Evolutionary conservation across 37 sponge, comb jelly and placozoan species (phyloP).

Genomic region (Crambe crambe): DNA sequence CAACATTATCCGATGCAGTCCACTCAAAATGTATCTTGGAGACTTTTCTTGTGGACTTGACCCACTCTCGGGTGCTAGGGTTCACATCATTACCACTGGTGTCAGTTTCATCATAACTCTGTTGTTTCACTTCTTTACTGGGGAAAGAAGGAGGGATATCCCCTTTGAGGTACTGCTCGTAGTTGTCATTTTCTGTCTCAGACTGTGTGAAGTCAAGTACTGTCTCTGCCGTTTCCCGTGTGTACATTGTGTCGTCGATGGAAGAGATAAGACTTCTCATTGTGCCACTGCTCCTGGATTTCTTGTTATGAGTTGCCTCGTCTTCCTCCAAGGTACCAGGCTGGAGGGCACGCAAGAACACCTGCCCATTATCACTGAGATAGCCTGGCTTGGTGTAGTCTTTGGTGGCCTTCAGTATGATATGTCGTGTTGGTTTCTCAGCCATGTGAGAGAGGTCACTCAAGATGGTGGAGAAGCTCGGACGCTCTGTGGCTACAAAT

Average conservation of each 20-base stretch:
- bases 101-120: neutral
- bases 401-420: conserved; percentile 32
- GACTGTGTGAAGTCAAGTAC: conserved; percentile 11
- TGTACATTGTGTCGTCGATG: conserved; percentile 33
- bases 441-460: conserved; percentile 26
- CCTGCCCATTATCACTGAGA: conserved; percentile 31
- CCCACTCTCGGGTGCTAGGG: neutral
- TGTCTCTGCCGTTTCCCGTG: conserved; percentile 39
- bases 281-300: neutral
- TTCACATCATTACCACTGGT: neutral
- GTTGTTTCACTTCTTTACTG: neutral
- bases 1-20: neutral
- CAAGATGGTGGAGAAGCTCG: conserved; percentile 35
- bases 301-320: neutral
- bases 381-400: conserved; percentile 15
- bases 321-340: neutral
- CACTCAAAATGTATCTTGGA: neutral
- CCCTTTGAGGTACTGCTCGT: conserved; percentile 16
- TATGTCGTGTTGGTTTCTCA: conserved; percentile 34
- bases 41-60: neutral
- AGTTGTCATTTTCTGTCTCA: conserved; percentile 26
- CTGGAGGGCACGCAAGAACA: conserved; percentile 10
- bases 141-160: neutral
- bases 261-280: conserved; percentile 11
- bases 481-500: conserved; percentile 44